A percentile compares a stretch with the other conserved stretches of the same genome.
Evolutionary conservation across 2,888 invertebrate species (phyloP).

Genomic region (Choreutis nemorana): DNA sequence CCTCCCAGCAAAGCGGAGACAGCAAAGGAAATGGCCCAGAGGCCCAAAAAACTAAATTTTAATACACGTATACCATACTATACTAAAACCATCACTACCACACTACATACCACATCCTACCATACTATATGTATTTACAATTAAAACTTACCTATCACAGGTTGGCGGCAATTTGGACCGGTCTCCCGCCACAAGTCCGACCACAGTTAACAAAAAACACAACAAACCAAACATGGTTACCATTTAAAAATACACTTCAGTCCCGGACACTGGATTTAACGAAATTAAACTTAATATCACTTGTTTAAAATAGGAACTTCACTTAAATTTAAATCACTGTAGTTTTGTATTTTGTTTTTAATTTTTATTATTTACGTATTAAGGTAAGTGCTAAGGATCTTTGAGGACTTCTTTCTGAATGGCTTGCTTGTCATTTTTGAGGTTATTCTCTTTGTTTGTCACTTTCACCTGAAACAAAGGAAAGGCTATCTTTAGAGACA

Average conservation of each 20-base stretch:
- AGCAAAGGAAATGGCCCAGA: no score
- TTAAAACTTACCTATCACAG: constrained; percentile 58
- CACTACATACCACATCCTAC: no score
- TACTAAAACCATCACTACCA: no score
- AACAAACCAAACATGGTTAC: constrained; percentile 30
- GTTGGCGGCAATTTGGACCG: constrained; percentile 54
- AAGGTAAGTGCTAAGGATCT: constrained; percentile 40
- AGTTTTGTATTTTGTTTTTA: constrained; percentile 21
- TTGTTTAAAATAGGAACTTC: constrained; percentile 8
- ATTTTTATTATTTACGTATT: constrained; percentile 38
- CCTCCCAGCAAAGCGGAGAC: no score
- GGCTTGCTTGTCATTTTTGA: constrained; percentile 41
- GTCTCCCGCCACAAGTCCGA: constrained; percentile 34
- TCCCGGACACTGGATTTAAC: constrained; percentile 22
- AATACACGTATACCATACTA: no score
- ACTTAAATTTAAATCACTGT: constrained; percentile 24
- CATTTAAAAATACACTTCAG: constrained; percentile 28
- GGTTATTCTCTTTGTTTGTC: constrained; percentile 27
- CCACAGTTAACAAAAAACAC: constrained; percentile 18
- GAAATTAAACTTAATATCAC: constrained; percentile 6
- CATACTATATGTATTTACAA: no score
- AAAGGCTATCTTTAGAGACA: no score
- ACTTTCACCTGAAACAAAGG: constrained; percentile 36
- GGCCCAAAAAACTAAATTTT: no score
- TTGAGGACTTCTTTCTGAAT: constrained; percentile 42